Conservation (phyloP, 2,888 invertebrate genomes). For the Pediacus dermestoides region DNA sequence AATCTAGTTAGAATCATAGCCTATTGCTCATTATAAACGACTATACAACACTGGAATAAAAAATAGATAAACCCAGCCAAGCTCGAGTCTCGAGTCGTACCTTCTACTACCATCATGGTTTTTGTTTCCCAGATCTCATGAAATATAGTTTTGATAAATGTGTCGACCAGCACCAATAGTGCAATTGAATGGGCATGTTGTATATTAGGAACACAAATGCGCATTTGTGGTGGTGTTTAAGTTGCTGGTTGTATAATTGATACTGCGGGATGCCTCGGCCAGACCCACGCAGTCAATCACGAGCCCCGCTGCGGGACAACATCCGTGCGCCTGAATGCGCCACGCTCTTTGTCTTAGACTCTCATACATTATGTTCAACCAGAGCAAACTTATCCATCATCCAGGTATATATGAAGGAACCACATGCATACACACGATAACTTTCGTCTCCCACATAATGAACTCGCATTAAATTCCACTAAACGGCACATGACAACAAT, state of each 20-base stretch:
- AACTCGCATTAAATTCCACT: too few species aligned
- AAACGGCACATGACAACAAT: too few species aligned
- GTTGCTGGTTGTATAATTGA: slow-evolving; percentile 35
- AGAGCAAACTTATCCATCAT: slow-evolving; percentile 39
- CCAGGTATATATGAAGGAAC: too few species aligned
- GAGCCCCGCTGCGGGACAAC: slow-evolving; percentile 40
- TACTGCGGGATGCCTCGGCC: slow-evolving; percentile 40
- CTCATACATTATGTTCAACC: slow-evolving; percentile 27
- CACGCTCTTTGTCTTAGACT: slow-evolving; percentile 37
- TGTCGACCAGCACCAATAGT: slow-evolving; percentile 4
- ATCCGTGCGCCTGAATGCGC: slow-evolving; percentile 30
- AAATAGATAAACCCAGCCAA: too few species aligned
- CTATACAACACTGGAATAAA: too few species aligned
- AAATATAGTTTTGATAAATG: slow-evolving; percentile 4
- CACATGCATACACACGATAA: slow-evolving; percentile 35
- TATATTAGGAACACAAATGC: slow-evolving; percentile 11
- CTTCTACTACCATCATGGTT: too few species aligned
- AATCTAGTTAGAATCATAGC: too few species aligned
- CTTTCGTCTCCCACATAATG: slow-evolving; percentile 36
- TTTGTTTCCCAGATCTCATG: too few species aligned
- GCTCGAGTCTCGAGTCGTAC: too few species aligned
- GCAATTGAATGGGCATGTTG: not conserved
- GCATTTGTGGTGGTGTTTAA: slow-evolving; percentile 20
- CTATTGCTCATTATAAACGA: too few species aligned
- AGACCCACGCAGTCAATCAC: slow-evolving; percentile 42